phyloP scores from a whole-genome alignment of 2,888 invertebrate species.

The Drosophila bunnanda region DNA sequence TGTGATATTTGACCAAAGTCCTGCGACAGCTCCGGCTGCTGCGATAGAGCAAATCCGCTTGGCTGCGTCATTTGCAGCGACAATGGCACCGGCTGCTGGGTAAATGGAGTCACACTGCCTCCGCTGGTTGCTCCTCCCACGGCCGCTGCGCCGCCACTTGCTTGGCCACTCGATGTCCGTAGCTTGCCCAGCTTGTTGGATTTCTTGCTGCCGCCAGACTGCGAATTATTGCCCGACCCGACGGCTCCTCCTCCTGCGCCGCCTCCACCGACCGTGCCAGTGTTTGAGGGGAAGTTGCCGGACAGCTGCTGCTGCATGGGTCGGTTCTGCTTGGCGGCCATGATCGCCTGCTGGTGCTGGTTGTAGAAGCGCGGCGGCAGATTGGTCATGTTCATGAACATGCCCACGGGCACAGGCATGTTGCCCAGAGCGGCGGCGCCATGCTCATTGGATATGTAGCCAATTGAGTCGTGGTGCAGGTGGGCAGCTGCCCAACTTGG shows the following conservation, averaged over 20 bases:
- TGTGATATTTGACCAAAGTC: slow-evolving; percentile 88
- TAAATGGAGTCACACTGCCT: slow-evolving; percentile 86
- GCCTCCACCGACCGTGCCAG: background rate
- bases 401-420: slow-evolving; percentile 96
- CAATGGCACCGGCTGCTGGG: slow-evolving; percentile 87
- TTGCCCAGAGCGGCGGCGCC: slow-evolving; percentile 90
- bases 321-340: slow-evolving; percentile 84
- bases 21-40: slow-evolving; percentile 86
- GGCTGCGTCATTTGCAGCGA: slow-evolving; percentile 90
- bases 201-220: slow-evolving; percentile 24
- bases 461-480: slow-evolving; percentile 93
- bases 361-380: slow-evolving; percentile 91
- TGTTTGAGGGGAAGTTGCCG: slow-evolving; percentile 6
- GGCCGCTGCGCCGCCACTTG: background rate
- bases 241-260: background rate
- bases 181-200: slow-evolving; percentile 20
- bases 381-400: slow-evolving; percentile 96
- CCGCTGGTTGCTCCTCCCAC: slow-evolving; percentile 77
- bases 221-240: background rate
- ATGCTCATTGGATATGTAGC: slow-evolving; percentile 95
- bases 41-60: slow-evolving; percentile 88
- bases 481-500: slow-evolving; percentile 54
- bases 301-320: slow-evolving; percentile 54
- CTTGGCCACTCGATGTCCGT: background rate
- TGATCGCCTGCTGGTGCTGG: slow-evolving; percentile 89